These are phyloP conservation scores for Parascotia fuliginaria DNA, from an alignment of 2,888 invertebrate genomes.

Conservation along the genomic window DNA sequence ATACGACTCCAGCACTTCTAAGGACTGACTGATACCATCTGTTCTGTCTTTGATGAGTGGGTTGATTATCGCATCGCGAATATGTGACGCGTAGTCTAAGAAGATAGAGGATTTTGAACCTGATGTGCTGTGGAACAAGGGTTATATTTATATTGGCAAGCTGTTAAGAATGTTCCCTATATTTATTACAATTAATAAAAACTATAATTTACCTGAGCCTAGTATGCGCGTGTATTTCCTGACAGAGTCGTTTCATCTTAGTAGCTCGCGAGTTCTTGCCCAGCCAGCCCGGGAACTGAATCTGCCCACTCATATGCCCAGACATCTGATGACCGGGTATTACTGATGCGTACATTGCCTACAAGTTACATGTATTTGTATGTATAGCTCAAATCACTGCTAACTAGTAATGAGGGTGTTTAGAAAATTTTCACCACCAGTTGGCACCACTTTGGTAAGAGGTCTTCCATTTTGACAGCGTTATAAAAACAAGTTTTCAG, in stretches of 20 bases:
- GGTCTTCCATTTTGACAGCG: no score
- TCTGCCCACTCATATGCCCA: slow-evolving; percentile 91
- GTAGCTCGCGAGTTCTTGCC: slow-evolving; percentile 95
- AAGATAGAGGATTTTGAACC: slow-evolving; percentile 93
- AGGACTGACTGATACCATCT: slow-evolving; percentile 90
- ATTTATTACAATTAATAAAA: no score
- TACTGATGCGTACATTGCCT: slow-evolving; percentile 96
- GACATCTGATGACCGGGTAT: slow-evolving; percentile 94
- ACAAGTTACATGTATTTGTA: no score
- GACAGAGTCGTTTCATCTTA: slow-evolving; percentile 93
- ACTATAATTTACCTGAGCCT: slow-evolving; percentile 91
- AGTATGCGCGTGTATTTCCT: slow-evolving; percentile 95
- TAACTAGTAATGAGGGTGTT: no score
- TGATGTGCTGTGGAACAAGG: slow-evolving; percentile 86
- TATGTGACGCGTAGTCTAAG: slow-evolving; percentile 93
- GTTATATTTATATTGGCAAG: slow-evolving; percentile 8
- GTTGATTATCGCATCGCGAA: slow-evolving; percentile 90
- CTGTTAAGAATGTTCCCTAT: not conserved
- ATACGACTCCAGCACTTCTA: slow-evolving; percentile 93
- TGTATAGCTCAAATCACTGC: no score
- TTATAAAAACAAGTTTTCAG: no score
- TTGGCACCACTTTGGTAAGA: no score
- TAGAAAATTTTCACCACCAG: no score
- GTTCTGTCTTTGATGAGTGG: slow-evolving; percentile 90
- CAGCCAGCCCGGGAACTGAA: slow-evolving; percentile 97